A percentile compares a stretch with the other conserved stretches of the same genome.
These are phyloP conservation scores for Mythimna loreyi DNA, from an alignment of 2,888 invertebrate genomes.

Conservation along the genomic window DNA sequence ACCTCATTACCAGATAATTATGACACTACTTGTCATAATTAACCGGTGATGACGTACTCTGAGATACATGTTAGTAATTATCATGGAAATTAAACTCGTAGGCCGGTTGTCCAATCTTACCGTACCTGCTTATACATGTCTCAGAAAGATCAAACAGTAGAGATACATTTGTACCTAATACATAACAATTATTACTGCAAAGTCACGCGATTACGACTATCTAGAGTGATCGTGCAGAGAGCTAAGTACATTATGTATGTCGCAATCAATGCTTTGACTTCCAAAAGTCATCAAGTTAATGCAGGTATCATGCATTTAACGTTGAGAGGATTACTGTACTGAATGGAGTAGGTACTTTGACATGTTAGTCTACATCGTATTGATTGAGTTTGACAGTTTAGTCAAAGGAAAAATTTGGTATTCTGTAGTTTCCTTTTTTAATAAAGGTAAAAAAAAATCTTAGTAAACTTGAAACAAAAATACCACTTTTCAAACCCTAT, in stretches of 20 bases:
- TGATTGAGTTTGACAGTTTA: background rate
- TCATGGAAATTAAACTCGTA: background rate
- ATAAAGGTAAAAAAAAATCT: too few species aligned
- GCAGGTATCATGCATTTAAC: conserved; percentile 31
- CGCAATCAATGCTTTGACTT: conserved; percentile 25
- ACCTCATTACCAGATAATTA: background rate
- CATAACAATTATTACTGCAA: conserved; percentile 16
- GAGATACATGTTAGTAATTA: background rate
- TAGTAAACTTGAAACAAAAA: too few species aligned
- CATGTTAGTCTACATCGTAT: background rate
- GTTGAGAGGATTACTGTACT: conserved; percentile 17
- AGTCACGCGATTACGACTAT: conserved; percentile 9
- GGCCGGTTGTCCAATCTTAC: background rate
- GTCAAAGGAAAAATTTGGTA: background rate
- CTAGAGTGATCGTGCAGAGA: conserved; percentile 2
- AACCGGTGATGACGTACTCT: too few species aligned
- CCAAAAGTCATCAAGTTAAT: conserved; percentile 42
- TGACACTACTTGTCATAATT: too few species aligned
- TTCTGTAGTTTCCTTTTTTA: too few species aligned
- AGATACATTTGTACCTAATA: background rate
- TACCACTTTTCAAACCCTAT: too few species aligned
- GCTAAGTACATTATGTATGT: too few species aligned
- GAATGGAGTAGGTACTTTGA: background rate
- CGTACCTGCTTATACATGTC: too few species aligned
- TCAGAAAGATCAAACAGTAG: background rate